phyloP scores from a whole-genome alignment of 2,797 vertebrate species.

The Pseudochirops cupreus region DNA sequence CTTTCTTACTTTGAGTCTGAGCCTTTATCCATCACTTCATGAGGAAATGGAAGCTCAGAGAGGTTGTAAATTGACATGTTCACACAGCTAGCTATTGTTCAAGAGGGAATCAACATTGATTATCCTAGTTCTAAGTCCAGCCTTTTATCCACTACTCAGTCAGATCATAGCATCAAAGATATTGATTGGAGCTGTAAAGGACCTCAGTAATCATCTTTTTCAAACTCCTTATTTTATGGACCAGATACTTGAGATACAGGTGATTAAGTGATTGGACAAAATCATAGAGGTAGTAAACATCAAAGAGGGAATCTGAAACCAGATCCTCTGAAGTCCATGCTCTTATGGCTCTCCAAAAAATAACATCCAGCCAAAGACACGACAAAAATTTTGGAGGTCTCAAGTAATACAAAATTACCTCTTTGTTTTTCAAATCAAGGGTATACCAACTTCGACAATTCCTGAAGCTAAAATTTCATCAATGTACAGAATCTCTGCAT shows the following conservation, averaged over 20 bases:
- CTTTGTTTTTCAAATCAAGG: neutral
- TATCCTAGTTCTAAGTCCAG: neutral
- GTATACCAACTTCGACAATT: neutral
- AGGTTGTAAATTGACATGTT: neutral
- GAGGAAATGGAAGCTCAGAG: neutral
- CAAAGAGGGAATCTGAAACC: neutral
- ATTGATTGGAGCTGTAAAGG: neutral
- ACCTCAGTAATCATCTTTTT: neutral
- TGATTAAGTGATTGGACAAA: neutral
- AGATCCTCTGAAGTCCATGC: neutral
- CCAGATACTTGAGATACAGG: neutral
- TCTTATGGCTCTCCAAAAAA: neutral
- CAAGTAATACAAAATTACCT: neutral
- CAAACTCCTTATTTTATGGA: neutral
- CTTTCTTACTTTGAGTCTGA: neutral
- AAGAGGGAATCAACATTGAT: neutral
- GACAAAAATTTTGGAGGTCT: neutral
- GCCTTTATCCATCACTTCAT: neutral
- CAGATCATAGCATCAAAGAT: neutral
- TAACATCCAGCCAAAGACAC: neutral
- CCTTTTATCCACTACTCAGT: neutral
- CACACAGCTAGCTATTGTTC: neutral
- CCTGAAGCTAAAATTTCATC: neutral
- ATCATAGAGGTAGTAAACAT: neutral
- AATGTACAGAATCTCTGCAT: neutral